Base-by-base conservation (phyloP, 1,140 invertebrate species). In the Eriocheir sinensis region DNA sequence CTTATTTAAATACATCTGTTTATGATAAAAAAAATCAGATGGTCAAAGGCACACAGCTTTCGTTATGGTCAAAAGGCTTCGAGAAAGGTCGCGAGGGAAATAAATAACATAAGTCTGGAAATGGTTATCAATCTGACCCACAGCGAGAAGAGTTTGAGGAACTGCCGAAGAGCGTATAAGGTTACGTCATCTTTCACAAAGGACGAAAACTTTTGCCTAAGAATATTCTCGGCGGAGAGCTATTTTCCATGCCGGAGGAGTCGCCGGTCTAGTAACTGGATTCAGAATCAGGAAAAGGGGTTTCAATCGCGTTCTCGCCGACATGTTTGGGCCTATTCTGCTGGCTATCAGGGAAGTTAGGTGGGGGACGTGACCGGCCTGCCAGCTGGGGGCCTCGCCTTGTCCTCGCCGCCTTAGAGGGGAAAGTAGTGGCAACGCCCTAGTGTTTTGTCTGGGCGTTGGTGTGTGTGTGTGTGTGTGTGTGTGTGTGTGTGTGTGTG, bases 311-410 rank as follows among this genome's bases (percentile, higher is more conserved):
- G 92, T 93, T 93, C 85, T 93, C 83, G 34, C 81, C 85, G 92
- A 83, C 32, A 60, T 93, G 92, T 93, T 86, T 93, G 92, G 92
- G 72, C 44, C 85, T 93, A 93, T 93, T 93, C 83, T 93, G 53
- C 88, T 53, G 81, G 44, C 92, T 93, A 93, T 93, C 83, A 93
- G 92, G 92, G 92, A 93, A 93, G 92, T 93, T 93, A 93, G 85
- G 92, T 48, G 41, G 36, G 44, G 32, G 53, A 93, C 92, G 92
- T 93, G 92, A 93, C 85, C 27, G 27, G 92, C 83, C 48, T 93
- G 38, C 34, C 83, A 15, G 9, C 79, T 38, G 83, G 21, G 38
- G 38, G 36, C 32, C 9, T 15, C 53, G 53, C 9, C 27, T 15
- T 15, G 53, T 72, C 38, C 38, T 85, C 36, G 34, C 15, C 38